These are phyloP conservation scores for Sylvilagus bachmani DNA, from an alignment of 2,113 vertebrate genomes.

Conservation along the genomic window DNA sequence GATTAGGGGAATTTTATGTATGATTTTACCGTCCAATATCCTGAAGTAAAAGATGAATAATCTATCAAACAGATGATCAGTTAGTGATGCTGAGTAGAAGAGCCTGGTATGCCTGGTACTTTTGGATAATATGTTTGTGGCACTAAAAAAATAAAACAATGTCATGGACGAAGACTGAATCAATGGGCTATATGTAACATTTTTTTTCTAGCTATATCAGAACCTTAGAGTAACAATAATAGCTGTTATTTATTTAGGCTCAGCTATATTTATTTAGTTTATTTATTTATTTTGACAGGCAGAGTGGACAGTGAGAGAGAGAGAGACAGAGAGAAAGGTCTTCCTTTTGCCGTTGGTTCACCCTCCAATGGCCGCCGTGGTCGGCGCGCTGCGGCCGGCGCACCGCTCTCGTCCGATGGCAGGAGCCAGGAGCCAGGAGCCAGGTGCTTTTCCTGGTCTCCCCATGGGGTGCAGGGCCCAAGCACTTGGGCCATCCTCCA, in stretches of 20 bases:
- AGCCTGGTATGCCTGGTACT: not conserved
- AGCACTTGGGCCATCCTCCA: too few species aligned
- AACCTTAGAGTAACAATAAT: not conserved
- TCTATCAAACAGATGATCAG: not conserved
- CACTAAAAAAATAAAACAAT: not conserved
- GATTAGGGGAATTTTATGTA: not conserved
- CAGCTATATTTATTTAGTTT: too few species aligned
- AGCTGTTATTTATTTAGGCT: not conserved
- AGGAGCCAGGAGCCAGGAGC: too few species aligned
- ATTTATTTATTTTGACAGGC: too few species aligned
- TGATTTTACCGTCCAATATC: not conserved
- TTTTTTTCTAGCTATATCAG: not conserved
- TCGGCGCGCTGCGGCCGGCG: too few species aligned
- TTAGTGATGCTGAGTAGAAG: conserved; percentile 11
- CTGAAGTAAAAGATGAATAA: not conserved
- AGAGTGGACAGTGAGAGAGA: too few species aligned
- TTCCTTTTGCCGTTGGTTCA: too few species aligned
- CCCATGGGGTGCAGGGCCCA: too few species aligned
- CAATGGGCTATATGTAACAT: not conserved
- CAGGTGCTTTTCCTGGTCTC: too few species aligned
- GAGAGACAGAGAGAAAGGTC: too few species aligned
- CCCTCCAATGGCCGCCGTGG: too few species aligned
- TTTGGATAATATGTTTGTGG: not conserved
- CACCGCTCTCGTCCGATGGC: too few species aligned
- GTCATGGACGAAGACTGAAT: not conserved